These are phyloP conservation scores for Dromius quadrimaculatus DNA, from an alignment of 2,888 invertebrate genomes.

Conservation along the genomic window DNA sequence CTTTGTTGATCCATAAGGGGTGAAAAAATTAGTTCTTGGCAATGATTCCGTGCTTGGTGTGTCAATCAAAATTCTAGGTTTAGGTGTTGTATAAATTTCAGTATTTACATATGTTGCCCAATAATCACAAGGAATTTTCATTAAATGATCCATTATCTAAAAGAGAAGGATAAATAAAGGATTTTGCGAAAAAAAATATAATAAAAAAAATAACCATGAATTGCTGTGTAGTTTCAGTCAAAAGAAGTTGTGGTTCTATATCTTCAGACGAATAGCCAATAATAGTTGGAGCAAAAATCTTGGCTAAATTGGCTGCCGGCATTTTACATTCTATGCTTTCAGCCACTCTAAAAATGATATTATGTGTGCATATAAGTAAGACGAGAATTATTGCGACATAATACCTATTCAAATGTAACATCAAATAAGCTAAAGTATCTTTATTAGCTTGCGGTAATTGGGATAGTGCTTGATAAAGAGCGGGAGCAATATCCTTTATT, in stretches of 20 bases:
- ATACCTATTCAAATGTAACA: slow-evolving; percentile 88
- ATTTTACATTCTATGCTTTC: slow-evolving; percentile 89
- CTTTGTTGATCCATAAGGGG: slow-evolving; percentile 55
- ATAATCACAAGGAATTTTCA: slow-evolving; percentile 80
- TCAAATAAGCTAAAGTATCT: slow-evolving; percentile 93
- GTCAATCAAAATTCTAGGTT: slow-evolving; percentile 60
- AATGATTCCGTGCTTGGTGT: slow-evolving; percentile 66
- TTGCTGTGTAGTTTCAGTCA: slow-evolving; percentile 84
- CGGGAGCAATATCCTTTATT: slow-evolving; percentile 72
- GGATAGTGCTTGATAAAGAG: slow-evolving; percentile 81
- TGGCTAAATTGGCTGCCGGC: slow-evolving; percentile 89
- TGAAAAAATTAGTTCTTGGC: slow-evolving; percentile 57
- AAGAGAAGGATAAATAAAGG: slow-evolving; percentile 42
- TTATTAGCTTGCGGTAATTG: slow-evolving; percentile 92
- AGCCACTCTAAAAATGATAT: slow-evolving; percentile 75
- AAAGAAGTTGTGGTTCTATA: slow-evolving; percentile 78
- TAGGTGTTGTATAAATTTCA: slow-evolving; percentile 56
- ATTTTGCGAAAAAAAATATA: too few species aligned
- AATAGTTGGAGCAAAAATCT: slow-evolving; percentile 94
- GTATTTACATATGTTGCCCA: slow-evolving; percentile 80
- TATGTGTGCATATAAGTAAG: too few species aligned
- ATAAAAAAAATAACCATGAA: slow-evolving; percentile 70
- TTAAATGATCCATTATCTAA: slow-evolving; percentile 77
- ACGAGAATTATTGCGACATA: too few species aligned
- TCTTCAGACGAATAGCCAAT: slow-evolving; percentile 88